Percentiles rank a stretch among this genome's conserved stretches.
Conservation (phyloP, 2,888 invertebrate species). For the Blera fallax region DNA sequence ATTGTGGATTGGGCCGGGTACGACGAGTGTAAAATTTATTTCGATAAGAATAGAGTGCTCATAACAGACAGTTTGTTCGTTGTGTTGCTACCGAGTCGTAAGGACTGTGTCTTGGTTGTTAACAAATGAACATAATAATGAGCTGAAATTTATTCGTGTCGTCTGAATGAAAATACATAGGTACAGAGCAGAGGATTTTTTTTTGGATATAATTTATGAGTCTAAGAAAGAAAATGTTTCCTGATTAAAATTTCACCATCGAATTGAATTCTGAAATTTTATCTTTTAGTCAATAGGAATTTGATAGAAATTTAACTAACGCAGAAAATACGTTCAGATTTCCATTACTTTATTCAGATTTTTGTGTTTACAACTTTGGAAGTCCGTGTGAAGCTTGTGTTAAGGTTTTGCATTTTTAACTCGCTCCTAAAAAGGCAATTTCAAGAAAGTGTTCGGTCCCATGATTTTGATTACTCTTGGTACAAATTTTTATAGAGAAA, state of each 20-base stretch:
- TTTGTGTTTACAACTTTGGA: no score
- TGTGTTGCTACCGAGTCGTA: constrained; percentile 14
- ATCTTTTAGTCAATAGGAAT: background rate
- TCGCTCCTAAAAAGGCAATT: no score
- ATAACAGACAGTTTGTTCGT: constrained; percentile 14
- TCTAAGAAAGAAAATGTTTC: constrained; percentile 1
- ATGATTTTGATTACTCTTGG: no score
- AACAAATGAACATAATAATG: constrained; percentile 48
- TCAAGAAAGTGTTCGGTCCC: no score
- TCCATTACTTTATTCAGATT: no score
- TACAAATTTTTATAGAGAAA: no score
- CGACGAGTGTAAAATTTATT: constrained; percentile 47
- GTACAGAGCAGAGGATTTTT: background rate
- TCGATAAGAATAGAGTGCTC: constrained; percentile 42
- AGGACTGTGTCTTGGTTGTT: constrained; percentile 33
- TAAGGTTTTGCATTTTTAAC: no score
- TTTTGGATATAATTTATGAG: background rate
- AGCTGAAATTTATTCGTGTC: constrained; percentile 52
- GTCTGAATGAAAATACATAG: background rate
- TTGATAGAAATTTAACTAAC: background rate
- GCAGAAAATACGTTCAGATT: no score
- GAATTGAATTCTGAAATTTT: background rate
- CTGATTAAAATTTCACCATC: background rate
- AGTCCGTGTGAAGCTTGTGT: no score
- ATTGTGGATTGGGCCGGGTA: constrained; percentile 44